Conservation (phyloP, 2,797 vertebrate species). For the Knipowitschia caucasica region DNA sequence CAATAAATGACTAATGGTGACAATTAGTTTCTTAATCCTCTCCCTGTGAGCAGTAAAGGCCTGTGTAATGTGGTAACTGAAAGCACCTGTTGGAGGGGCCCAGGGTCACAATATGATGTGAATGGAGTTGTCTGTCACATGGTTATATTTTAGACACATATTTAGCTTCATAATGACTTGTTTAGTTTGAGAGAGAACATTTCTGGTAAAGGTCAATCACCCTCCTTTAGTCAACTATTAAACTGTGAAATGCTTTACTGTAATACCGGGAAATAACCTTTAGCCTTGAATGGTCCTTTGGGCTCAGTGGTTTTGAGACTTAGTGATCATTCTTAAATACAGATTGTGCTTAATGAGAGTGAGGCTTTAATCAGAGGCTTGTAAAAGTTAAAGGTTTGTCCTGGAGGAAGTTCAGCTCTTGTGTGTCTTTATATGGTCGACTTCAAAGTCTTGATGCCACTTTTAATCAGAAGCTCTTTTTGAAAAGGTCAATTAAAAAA, state of each 20-base stretch:
- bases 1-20: background rate
- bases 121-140: background rate
- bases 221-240: background rate
- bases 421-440: slow-evolving; percentile 3
- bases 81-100: slow-evolving; percentile 15
- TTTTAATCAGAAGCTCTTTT: slow-evolving; percentile 27
- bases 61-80: slow-evolving; percentile 7
- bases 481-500: slow-evolving; percentile 18
- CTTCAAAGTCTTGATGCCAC: slow-evolving; percentile 29
- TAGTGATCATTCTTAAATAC: slow-evolving; percentile 20
- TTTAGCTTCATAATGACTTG: background rate
- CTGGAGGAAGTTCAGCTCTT: slow-evolving; percentile 17
- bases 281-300: background rate
- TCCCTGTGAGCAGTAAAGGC: background rate
- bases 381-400: slow-evolving; percentile 46
- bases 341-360: slow-evolving; percentile 37
- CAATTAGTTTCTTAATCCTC: background rate
- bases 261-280: background rate
- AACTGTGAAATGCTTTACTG: background rate
- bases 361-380: slow-evolving; percentile 44
- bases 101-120: background rate
- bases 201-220: background rate
- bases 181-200: background rate
- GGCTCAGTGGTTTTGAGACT: background rate
- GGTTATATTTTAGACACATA: background rate